Percentiles rank a stretch among this genome's conserved stretches.
Evolutionary conservation across 2,888 invertebrate genomes (phyloP).

Genomic region (Rhamnusium bicolor): DNA sequence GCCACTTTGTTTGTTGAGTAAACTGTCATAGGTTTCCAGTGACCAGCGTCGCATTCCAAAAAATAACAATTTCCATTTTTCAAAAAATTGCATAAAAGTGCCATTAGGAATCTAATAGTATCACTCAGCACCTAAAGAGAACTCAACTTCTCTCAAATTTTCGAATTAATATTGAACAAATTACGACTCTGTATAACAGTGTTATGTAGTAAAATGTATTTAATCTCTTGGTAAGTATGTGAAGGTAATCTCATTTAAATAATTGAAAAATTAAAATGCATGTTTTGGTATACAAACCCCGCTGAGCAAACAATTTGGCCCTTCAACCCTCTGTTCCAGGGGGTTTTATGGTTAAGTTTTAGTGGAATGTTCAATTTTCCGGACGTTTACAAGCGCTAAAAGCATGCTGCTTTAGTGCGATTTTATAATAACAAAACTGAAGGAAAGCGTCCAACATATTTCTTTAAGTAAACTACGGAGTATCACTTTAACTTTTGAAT

Average conservation of each 20-base stretch:
- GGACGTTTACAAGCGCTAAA: constrained; percentile 3
- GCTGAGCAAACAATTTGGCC: not conserved
- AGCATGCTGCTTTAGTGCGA: not conserved
- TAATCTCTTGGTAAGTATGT: constrained; percentile 1
- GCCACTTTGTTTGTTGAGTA: no score
- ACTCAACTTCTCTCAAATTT: no score
- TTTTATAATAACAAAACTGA: not conserved
- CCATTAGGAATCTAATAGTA: no score
- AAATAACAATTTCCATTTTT: no score
- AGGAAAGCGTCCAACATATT: not conserved
- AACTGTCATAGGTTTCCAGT: no score
- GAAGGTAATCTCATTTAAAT: not conserved
- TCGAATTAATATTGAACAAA: no score
- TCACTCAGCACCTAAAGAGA: no score
- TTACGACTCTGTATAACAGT: not conserved
- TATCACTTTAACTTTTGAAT: not conserved
- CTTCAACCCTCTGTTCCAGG: not conserved
- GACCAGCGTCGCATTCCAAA: no score
- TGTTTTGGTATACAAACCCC: not conserved
- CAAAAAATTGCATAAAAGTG: no score
- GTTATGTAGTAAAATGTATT: not conserved
- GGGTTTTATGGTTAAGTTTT: not conserved
- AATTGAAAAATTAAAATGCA: constrained; percentile 5
- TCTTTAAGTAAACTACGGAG: not conserved
- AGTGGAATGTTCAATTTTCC: constrained; percentile 4